Percentiles rank a stretch among this genome's conserved stretches.
phyloP scores from a whole-genome alignment of 2,888 invertebrate species.

The Lasius fuliginosus region DNA sequence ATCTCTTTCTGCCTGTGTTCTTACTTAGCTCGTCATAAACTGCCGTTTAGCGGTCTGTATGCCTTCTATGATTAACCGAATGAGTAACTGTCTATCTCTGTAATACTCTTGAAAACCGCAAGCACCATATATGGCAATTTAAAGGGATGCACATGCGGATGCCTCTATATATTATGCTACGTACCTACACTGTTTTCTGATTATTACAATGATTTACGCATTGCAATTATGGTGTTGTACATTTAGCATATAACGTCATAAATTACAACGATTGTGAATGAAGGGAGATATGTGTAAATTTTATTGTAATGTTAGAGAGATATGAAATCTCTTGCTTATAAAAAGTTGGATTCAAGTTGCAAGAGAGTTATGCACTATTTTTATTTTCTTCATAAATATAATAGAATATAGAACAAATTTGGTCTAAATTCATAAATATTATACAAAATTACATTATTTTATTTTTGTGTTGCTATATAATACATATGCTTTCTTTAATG shows the following conservation, averaged over 20 bases:
- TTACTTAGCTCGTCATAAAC: slow-evolving; percentile 61
- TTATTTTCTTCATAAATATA: not conserved
- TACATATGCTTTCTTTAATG: not conserved
- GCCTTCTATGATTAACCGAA: slow-evolving; percentile 61
- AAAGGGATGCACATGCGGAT: not conserved
- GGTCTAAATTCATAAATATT: not conserved
- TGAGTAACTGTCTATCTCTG: slow-evolving; percentile 58
- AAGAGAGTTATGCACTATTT: not conserved
- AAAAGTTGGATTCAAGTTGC: not conserved
- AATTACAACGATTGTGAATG: not conserved
- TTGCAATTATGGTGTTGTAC: not conserved
- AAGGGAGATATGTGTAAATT: not conserved
- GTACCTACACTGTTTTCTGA: not conserved
- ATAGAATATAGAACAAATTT: not conserved
- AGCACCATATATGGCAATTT: not conserved
- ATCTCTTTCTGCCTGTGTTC: slow-evolving; percentile 46
- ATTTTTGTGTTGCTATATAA: not conserved
- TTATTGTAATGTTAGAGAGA: not conserved
- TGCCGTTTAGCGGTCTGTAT: slow-evolving; percentile 20
- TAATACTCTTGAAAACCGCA: slow-evolving; percentile 33
- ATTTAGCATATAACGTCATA: not conserved
- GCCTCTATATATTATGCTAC: not conserved
- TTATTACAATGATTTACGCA: not conserved
- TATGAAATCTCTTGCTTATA: not conserved
- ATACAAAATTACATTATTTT: not conserved